Conservation (phyloP, 2,797 vertebrate genomes). For the Sebastes jordani region DNA sequence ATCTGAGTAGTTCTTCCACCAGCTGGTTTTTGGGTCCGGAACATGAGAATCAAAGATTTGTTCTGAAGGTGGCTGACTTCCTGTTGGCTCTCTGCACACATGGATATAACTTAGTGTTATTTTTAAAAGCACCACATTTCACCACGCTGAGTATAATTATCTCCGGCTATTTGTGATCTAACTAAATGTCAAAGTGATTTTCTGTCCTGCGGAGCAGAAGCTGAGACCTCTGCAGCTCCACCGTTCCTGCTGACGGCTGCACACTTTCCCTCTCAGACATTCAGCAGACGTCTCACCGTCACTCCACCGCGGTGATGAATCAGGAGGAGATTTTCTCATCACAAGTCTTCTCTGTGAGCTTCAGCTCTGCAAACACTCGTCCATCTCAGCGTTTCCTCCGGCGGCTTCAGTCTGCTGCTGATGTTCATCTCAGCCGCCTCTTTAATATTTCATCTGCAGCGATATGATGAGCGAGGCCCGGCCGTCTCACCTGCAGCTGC, state of each 20-base stretch:
- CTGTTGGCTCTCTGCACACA: background rate
- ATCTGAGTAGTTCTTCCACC: too few relatives aligned
- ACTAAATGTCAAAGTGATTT: background rate
- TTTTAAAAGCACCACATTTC: background rate
- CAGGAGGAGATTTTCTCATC: background rate
- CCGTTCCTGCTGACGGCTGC: background rate
- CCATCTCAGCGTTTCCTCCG: constrained; percentile 34
- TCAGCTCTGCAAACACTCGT: constrained; percentile 24
- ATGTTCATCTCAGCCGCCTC: constrained; percentile 40
- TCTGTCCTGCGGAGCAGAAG: too few relatives aligned
- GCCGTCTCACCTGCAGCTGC: constrained; percentile 51
- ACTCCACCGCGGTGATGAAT: background rate
- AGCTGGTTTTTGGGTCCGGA: too few relatives aligned
- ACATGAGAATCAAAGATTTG: too few relatives aligned
- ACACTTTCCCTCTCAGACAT: background rate
- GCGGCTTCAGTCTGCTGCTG: constrained; percentile 20
- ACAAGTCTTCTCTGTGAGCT: background rate
- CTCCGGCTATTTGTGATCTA: background rate
- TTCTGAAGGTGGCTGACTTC: too few relatives aligned
- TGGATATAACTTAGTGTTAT: background rate
- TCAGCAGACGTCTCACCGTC: background rate
- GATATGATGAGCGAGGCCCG: constrained; percentile 45
- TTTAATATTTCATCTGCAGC: constrained; percentile 65
- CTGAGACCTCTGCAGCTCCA: background rate
- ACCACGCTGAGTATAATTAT: background rate